Base-by-base conservation (phyloP, 2,888 invertebrate species). In the Temnothorax rugatulus region DNA sequence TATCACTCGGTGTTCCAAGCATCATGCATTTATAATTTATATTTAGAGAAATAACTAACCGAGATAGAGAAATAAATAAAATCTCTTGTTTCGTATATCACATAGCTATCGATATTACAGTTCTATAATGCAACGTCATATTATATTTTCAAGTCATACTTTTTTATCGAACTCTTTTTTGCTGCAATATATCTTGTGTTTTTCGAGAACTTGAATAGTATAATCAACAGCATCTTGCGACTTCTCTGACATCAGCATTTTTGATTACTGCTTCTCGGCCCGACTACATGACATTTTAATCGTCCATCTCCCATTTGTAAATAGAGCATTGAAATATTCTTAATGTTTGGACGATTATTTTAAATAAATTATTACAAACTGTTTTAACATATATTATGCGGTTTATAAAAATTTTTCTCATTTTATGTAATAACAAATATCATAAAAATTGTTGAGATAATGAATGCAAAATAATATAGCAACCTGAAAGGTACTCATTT, bases 1-100 rank as follows among this genome's bases (percentile, higher is more conserved):
- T 47, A 34, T 61, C 9, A 47, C 61, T 61, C 1, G 61, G 74
- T 75, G 15, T 61, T 74, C 59, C 29, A 44, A 25, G 41, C 25
- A 38, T 74, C n/a, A 44, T 3, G 13, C 13, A 44, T 74, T n/a
- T 38, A 59, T 63, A 38, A 38, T 38, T n/a, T n/a, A 63, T 63
- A 38, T 34, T 63, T 63, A n/a, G 1, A 2, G 11, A 5, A 38
- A 38, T 38, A n/a, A 0, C 13, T 63, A 63, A 38, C 0, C 11
- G 38, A 4, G 34, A n/a, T 61, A 38, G n/a, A 38, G n/a, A 63
- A 63, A 61, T 11, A 38, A 63, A 63, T 38, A 38, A 63, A 63
- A 63, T 61, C 18, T 29, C 4, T 34, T 3, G 29, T 29, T 59
- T 59, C n/a, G 0, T 29, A 29, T 7, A 7, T 29, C 8, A 21